These are phyloP conservation scores for Phortica okadai DNA, from an alignment of 2,888 invertebrate species.

Conservation along the genomic window DNA sequence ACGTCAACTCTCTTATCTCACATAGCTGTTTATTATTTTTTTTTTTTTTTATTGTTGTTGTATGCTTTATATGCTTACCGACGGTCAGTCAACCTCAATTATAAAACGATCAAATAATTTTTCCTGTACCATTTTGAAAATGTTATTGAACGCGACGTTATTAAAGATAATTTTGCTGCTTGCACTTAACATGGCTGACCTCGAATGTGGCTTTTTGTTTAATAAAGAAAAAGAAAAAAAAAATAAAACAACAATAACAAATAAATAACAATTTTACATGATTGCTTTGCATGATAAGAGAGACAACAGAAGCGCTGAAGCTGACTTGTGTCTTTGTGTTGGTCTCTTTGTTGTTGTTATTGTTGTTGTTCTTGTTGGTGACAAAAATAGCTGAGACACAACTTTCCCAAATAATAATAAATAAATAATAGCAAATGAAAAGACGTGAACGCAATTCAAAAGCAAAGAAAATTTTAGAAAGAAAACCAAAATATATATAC, in stretches of 20 bases:
- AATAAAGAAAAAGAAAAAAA: not conserved
- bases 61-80: not conserved
- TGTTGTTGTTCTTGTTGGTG: not conserved
- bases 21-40: not conserved
- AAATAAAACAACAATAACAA: not conserved
- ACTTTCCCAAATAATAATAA: not conserved
- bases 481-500: not conserved
- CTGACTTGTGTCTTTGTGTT: not conserved
- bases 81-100: slow-evolving; percentile 21
- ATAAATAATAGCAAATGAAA: not conserved
- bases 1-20: not conserved
- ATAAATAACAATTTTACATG: not conserved
- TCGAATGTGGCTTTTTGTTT: not conserved
- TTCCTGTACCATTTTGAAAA: slow-evolving; percentile 15
- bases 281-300: not conserved
- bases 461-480: too few species aligned
- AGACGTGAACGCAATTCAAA: too few species aligned
- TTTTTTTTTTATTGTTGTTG: not conserved
- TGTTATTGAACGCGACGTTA: slow-evolving; percentile 24
- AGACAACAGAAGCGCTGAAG: not conserved
- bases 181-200: slow-evolving; percentile 7
- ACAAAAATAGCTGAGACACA: not conserved
- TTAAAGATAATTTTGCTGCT: slow-evolving; percentile 1
- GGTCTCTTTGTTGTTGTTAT: not conserved
- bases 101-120: slow-evolving; percentile 15